Base-by-base conservation (phyloP, 1,140 invertebrate genomes). In the Camponotus pennsylvanicus region DNA sequence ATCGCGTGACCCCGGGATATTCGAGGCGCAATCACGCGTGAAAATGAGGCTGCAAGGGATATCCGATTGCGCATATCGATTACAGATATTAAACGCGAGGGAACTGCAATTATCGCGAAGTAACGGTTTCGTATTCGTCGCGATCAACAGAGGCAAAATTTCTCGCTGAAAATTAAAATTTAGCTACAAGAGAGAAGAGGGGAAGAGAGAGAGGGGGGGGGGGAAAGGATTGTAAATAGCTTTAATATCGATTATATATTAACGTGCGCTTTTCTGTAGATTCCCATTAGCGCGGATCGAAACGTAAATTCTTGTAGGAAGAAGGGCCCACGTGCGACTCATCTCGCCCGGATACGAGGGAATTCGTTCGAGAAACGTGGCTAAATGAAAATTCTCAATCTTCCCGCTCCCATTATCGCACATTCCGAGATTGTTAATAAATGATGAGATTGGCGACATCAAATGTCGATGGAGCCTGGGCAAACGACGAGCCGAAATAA, bases 361-460 rank as follows among this genome's bases (percentile, higher is more conserved):
- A 73, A 82, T 59, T 82, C 27, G 57, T 59, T 73, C 52, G 67
- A 61, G 79, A 82, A 73, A 63, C 71, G 79, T 83, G 79, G 69
- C 69, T 83, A 75, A 45, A 83, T 83, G 79, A 83, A 73, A 83
- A 83, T 83, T 83, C 69, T 83, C 75, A 83, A 83, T 83, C 79
- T 52, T 32, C 79, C 55, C 79, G 21, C 45, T 4, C 55, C 27
- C 55, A 37, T 37, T 57, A 27, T 9, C 32, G 45, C 15, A 61
- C 79, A 83, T 83, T 63, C 69, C 69, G 21, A 83, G 61, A 13
- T 75, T 55, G 55, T 83, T 75, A 63, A 83, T 83, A 83, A 75
- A 83, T 82, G 52, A 82, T 34, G 52, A 71, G 11, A 73, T 82
- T 73, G 45, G 79, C 27, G 67, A 82, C 67, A 73, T 59, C 45